Conservation (phyloP, 1,140 invertebrate species). For the Penaeus indicus region DNA sequence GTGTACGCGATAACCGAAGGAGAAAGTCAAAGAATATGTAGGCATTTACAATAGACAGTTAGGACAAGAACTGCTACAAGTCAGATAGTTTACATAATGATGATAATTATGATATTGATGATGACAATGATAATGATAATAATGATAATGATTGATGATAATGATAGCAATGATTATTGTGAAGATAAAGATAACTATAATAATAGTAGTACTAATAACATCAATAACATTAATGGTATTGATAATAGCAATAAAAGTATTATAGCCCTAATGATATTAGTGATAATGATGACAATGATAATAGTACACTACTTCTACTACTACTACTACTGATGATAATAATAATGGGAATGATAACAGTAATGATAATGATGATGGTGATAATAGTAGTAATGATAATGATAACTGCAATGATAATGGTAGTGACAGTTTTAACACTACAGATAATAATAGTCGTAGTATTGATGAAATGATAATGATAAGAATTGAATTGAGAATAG, state of each 20-base stretch:
- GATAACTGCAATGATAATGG: neutral
- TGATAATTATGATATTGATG: neutral
- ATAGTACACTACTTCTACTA: neutral
- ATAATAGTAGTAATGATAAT: too few species aligned
- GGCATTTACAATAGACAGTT: too few species aligned
- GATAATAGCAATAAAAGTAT: neutral
- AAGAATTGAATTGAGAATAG: too few species aligned
- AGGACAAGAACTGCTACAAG: too few species aligned
- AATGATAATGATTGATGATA: neutral
- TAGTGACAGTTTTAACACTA: neutral
- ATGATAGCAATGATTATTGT: neutral
- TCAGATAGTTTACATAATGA: neutral
- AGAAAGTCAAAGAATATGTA: too few species aligned
- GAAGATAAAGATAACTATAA: neutral
- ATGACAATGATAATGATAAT: neutral
- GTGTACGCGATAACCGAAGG: too few species aligned
- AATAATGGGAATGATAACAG: too few species aligned
- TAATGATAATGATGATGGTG: too few species aligned
- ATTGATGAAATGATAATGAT: too few species aligned
- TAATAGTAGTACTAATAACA: neutral
- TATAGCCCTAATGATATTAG: neutral
- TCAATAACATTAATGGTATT: neutral
- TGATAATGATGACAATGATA: slow-evolving; percentile 1
- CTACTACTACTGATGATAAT: too few species aligned
- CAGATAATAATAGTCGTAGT: too few species aligned